Evolutionary conservation across 2,888 invertebrate genomes (phyloP).

Genomic region (Pachliopta kotzebuea): DNA sequence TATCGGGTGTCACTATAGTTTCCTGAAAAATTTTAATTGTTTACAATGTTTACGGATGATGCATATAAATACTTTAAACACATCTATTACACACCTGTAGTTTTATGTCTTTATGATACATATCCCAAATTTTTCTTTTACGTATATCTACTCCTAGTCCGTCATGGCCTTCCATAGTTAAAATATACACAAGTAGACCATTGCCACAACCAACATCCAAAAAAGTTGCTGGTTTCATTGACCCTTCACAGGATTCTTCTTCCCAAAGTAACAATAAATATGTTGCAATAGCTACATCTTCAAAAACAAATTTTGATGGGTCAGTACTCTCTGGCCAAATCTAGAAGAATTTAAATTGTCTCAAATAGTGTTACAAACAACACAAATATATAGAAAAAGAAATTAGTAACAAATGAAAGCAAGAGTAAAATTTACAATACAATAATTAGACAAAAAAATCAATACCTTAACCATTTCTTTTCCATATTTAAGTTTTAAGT

Average conservation of each 20-base stretch:
- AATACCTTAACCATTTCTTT: conserved; percentile 84
- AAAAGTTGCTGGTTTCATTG: conserved; percentile 82
- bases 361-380: background rate
- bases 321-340: conserved; percentile 97
- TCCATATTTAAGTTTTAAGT: conserved; percentile 90
- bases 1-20: conserved; percentile 84
- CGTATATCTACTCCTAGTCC: conserved; percentile 93
- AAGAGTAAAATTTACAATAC: too few relatives aligned
- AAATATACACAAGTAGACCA: conserved; percentile 93
- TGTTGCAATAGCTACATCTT: conserved; percentile 96
- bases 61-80: too few relatives aligned
- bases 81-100: conserved; percentile 78
- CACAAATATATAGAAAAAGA: too few relatives aligned
- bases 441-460: background rate
- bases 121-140: conserved; percentile 92
- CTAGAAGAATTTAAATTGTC: conserved; percentile 51
- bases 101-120: conserved; percentile 83
- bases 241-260: conserved; percentile 61
- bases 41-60: background rate
- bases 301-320: conserved; percentile 96
- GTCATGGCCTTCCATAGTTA: conserved; percentile 89
- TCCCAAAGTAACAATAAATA: conserved; percentile 92
- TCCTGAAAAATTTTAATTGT: conserved; percentile 65
- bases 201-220: conserved; percentile 99
- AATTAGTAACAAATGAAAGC: too few relatives aligned